Evolutionary conservation across 2,797 vertebrate species (phyloP), one percentile per base, ranked within the genome.

Genomic region (Parambassis ranga): DNA sequence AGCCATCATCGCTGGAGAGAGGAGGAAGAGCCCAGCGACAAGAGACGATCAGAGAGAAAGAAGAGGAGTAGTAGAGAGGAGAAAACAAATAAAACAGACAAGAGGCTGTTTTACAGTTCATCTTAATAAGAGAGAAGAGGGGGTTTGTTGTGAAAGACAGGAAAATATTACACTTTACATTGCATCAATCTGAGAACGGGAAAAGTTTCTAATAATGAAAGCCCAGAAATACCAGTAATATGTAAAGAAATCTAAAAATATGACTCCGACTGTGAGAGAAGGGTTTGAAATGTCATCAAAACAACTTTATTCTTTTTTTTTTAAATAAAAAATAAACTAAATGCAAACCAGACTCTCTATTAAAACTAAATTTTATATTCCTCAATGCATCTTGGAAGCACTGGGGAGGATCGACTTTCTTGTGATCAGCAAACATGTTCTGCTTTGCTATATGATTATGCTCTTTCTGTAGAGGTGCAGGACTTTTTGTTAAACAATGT

Each of bases 1-100:
- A 94, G 96, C 94, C 94, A 98, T 96, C 96, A 98, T 98, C 94
- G 98, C 97, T 98, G 96, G 93, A 90, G 81, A 93, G 95, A 94
- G 92, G 89, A 84, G 86, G 94, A 94, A 95, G 95, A 95, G 94
- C 94, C 95, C 95, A 93, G 93, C 90, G 88, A 93, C 92, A 93
- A 83, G 87, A 91, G 84, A 87, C 79, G 74, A 93, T 90, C 92
- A 84, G 85, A 91, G 59, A 89, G 64, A 86, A 63, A 78, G 66
- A 79, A 56, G 58, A 73, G 70, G 58, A 83, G 52, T 68, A 62
- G 75, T 41, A 82, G 71, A 82, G 75, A 72, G 70, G 72, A 86
- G 77, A 84, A 70, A 77, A 90, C 63, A 86, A 87, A 89, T 93
- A 93, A 79, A 88, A 88, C 67, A 89, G 73, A 87, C 82, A 89